Evolutionary conservation across 1,140 invertebrate genomes (phyloP), one percentile per base, ranked within the genome.

Genomic region (Diuraphis noxia): DNA sequence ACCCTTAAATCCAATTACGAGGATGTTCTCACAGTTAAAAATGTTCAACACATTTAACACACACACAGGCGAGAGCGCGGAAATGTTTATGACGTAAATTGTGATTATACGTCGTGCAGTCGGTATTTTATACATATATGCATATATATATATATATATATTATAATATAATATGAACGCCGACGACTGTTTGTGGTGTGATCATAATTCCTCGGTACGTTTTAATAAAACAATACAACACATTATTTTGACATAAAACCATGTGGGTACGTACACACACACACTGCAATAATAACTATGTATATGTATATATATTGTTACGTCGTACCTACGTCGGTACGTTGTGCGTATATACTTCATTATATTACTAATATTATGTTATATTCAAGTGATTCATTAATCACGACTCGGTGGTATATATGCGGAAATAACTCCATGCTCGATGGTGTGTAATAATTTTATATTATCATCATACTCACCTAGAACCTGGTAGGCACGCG

Each of bases 1-100:
- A 86, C 84, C 84, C 84, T 86, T 86, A 86, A 86, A 86, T 86
- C 84, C 84, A 86, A 86, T 86, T 86, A 86, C 84, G 34, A 36
- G 84, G 84, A 86, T 86, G 43, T 86, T 52, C 84, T 86, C 84
- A 52, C 84, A 52, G 43, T 86, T 49, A 86, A 52, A 86, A 86
- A 86, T 52, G 46, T 86, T 86, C 43, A 86, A 86, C 84, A 52
- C 84, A 21, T 85, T 85, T 49, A 38, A 49, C 46, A 86, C 72
- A 34, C 63, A 72, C 38, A 40, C 36, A 23, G 38, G 17, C 43
- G 34, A n/a, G 23, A n/a, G 34, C 41, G 30, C 30, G 30, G 43
- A 86, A 86, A 86, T 86, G 43, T 86, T 86, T 86, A 86, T 52
- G 84, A 86, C 19, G 43, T 23, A 46, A 34, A 34, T 86, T 86